Percentiles rank a stretch among this genome's conserved stretches.
phyloP scores from a whole-genome alignment of 2,113 vertebrate genomes.

The Malurus melanocephalus region DNA sequence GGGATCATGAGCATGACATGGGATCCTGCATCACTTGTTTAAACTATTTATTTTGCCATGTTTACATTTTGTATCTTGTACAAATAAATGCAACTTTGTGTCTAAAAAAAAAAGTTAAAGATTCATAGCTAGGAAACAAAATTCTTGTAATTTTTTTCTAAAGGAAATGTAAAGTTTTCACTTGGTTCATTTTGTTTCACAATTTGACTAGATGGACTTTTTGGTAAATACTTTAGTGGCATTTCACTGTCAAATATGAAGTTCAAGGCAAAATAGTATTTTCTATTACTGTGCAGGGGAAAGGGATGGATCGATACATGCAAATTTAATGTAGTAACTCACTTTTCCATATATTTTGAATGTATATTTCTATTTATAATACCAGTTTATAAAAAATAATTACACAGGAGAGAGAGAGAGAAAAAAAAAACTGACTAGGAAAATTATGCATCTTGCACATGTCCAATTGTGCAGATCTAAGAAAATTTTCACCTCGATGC shows the following conservation, averaged over 20 bases:
- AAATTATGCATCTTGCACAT: constrained; percentile 79
- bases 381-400: constrained; percentile 88
- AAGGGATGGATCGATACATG: constrained; percentile 84
- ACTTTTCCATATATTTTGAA: constrained; percentile 87
- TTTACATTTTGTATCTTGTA: constrained; percentile 98
- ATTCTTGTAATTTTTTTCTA: constrained; percentile 88
- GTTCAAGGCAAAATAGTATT: constrained; percentile 88
- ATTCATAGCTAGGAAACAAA: constrained; percentile 86
- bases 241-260: constrained; percentile 88
- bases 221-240: constrained; percentile 86
- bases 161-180: constrained; percentile 85
- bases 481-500: constrained; percentile 72
- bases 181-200: constrained; percentile 88
- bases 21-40: constrained; percentile 90
- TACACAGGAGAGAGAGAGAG: constrained; percentile 47
- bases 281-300: constrained; percentile 87
- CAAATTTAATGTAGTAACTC: constrained; percentile 84
- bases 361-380: constrained; percentile 89
- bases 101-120: constrained; percentile 84
- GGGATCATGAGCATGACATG: constrained; percentile 92
- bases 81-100: constrained; percentile 93
- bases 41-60: constrained; percentile 98
- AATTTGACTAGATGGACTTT: constrained; percentile 86
- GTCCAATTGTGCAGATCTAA: constrained; percentile 71
- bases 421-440: constrained; percentile 53